Evolutionary conservation across 2,113 vertebrate genomes (phyloP).

Genomic region (Gila orcuttii): DNA sequence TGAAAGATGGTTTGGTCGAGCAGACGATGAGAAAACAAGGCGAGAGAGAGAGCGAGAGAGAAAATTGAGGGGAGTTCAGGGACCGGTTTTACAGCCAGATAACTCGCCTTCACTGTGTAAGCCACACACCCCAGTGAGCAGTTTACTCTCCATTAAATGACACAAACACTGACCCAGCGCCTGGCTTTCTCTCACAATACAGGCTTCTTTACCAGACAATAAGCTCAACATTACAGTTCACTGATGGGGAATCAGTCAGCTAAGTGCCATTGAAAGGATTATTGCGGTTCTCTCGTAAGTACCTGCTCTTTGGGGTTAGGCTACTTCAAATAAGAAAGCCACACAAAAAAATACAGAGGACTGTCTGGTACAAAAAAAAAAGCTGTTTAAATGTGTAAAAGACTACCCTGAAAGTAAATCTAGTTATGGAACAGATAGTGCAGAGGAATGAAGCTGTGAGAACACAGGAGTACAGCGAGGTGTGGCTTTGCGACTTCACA

Average conservation of each 20-base stretch:
- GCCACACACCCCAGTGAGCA: slow-evolving; percentile 39
- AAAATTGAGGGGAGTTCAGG: slow-evolving; percentile 27
- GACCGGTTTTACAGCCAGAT: slow-evolving; percentile 39
- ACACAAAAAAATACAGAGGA: not conserved
- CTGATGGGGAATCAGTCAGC: slow-evolving; percentile 29
- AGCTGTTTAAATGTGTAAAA: not conserved
- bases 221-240: slow-evolving; percentile 27
- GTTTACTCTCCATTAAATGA: slow-evolving; percentile 44
- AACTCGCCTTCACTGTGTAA: slow-evolving; percentile 16
- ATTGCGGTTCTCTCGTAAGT: not conserved
- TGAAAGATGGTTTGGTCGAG: slow-evolving; percentile 1
- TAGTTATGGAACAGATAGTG: not conserved
- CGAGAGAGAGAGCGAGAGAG: not conserved
- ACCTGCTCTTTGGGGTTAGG: not conserved
- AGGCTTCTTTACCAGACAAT: slow-evolving; percentile 34
- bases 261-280: slow-evolving; percentile 33
- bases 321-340: not conserved
- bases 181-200: slow-evolving; percentile 11
- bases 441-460: not conserved
- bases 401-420: not conserved
- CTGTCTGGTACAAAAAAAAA: not conserved
- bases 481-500: not conserved
- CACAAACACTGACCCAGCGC: slow-evolving; percentile 38
- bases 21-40: slow-evolving; percentile 20
- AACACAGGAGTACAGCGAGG: not conserved